These are phyloP conservation scores for Brenthis ino DNA, from an alignment of 2,888 invertebrate species.

Conservation along the genomic window DNA sequence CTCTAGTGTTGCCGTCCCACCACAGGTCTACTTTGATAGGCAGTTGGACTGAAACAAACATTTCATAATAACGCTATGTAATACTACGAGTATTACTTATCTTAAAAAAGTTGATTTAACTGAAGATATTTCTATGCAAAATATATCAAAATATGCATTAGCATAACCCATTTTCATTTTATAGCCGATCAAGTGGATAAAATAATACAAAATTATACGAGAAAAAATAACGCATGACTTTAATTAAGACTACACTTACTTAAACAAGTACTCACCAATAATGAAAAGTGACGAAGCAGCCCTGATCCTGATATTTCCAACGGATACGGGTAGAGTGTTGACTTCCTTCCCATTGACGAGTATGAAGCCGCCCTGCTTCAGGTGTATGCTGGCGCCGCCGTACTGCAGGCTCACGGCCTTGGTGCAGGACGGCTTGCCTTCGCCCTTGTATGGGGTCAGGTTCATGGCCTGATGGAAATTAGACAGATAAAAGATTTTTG, in stretches of 20 bases:
- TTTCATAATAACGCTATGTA: not conserved
- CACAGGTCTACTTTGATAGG: conserved; percentile 89
- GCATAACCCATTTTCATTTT: too few species aligned
- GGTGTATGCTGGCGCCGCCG: conserved; percentile 81
- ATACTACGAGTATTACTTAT: not conserved
- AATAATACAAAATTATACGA: too few species aligned
- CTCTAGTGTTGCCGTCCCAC: conserved; percentile 94
- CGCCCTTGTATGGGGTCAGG: conserved; percentile 80
- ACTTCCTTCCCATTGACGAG: conserved; percentile 87
- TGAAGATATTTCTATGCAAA: too few species aligned
- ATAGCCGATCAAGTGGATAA: too few species aligned
- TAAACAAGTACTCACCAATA: conserved; percentile 70
- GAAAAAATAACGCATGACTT: too few species aligned
- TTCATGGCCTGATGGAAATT: conserved; percentile 81
- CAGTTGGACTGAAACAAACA: conserved; percentile 84
- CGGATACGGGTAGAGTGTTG: conserved; percentile 83
- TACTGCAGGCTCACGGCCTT: conserved; percentile 87
- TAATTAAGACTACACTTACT: not conserved
- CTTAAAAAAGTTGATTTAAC: too few species aligned
- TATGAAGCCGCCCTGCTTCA: conserved; percentile 89
- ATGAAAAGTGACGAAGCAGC: conserved; percentile 90
- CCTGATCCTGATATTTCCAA: conserved; percentile 85
- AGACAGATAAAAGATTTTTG: not conserved
- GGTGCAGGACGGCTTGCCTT: conserved; percentile 88
- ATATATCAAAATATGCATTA: too few species aligned